Evolutionary conservation across 2,888 invertebrate species (phyloP).

Genomic region (Eumacrocentrus americanus): DNA sequence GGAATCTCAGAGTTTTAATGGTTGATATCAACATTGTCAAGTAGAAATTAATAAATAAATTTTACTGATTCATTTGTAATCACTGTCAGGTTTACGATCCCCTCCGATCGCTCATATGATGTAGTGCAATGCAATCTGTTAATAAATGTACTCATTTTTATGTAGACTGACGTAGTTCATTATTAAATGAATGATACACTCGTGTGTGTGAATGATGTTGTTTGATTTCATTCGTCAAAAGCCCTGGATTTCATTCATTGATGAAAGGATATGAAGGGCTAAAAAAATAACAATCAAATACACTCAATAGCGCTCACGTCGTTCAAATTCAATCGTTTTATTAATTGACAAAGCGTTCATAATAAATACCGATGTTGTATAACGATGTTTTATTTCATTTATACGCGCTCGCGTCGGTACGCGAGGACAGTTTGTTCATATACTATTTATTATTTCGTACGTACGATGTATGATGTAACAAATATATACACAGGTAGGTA

Average conservation of each 20-base stretch:
- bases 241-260: neutral
- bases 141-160: neutral
- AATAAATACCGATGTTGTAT: slow-evolving; percentile 56
- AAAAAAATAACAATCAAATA: neutral
- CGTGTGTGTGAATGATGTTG: neutral
- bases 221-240: neutral
- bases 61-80: neutral
- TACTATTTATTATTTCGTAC: slow-evolving; percentile 26
- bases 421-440: too few relatives aligned
- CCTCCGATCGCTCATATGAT: too few relatives aligned
- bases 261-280: too few relatives aligned
- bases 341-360: slow-evolving; percentile 62
- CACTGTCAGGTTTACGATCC: too few relatives aligned
- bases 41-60: neutral
- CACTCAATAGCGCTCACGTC: neutral
- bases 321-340: slow-evolving; percentile 58
- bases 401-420: slow-evolving; percentile 41
- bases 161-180: neutral
- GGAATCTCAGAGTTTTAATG: neutral
- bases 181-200: neutral
- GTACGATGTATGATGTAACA: slow-evolving; percentile 54
- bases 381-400: slow-evolving; percentile 34
- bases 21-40: neutral
- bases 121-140: neutral
- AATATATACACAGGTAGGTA: slow-evolving; percentile 54